These are phyloP conservation scores for Corbicula japonica DNA, from an alignment of 2,888 invertebrate species.

Conservation along the genomic window DNA sequence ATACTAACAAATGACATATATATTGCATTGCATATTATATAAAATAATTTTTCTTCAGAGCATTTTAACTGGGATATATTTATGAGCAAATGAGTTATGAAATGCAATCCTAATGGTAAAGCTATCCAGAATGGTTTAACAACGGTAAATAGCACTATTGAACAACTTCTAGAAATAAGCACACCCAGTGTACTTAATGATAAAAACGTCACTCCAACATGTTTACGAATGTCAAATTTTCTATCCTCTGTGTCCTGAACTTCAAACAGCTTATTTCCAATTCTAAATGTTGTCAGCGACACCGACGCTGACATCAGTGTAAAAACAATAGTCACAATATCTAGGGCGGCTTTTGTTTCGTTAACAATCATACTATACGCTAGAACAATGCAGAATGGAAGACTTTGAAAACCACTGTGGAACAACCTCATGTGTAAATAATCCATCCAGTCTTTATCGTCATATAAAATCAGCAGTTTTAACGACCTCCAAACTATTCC, in stretches of 20 bases:
- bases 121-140: slow-evolving; percentile 65
- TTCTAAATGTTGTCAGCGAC: slow-evolving; percentile 63
- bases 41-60: slow-evolving; percentile 40
- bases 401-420: slow-evolving; percentile 72
- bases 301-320: slow-evolving; percentile 58
- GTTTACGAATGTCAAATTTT: slow-evolving; percentile 47
- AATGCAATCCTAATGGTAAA: slow-evolving; percentile 68
- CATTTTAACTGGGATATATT: slow-evolving; percentile 52
- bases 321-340: slow-evolving; percentile 54
- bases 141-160: slow-evolving; percentile 67
- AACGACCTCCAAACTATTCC: slow-evolving; percentile 76
- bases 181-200: slow-evolving; percentile 63
- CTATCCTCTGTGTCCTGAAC: slow-evolving; percentile 63
- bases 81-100: slow-evolving; percentile 53
- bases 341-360: slow-evolving; percentile 36
- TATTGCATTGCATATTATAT: slow-evolving; percentile 43
- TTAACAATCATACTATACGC: slow-evolving; percentile 56
- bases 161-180: slow-evolving; percentile 67
- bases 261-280: slow-evolving; percentile 61
- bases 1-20: slow-evolving; percentile 69
- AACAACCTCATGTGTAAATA: slow-evolving; percentile 71
- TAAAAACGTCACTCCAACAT: slow-evolving; percentile 61
- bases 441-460: slow-evolving; percentile 72
- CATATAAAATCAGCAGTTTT: slow-evolving; percentile 70
- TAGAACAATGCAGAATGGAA: slow-evolving; percentile 68